Conservation (phyloP, 2,113 vertebrate genomes). For the Microtus oregoni region DNA sequence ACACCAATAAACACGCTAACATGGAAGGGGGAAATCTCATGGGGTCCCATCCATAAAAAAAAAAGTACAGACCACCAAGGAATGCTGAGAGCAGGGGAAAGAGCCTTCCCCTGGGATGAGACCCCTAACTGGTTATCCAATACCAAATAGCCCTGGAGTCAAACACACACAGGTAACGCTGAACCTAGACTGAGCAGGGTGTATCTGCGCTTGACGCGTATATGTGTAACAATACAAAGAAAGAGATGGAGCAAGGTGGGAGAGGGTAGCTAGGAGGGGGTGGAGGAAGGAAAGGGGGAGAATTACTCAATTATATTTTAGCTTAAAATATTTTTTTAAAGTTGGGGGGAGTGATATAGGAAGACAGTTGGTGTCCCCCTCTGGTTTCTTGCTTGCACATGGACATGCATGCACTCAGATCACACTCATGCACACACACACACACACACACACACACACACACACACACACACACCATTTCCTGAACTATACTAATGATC, state of each 20-base stretch:
- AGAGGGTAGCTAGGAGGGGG: neutral
- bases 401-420: neutral
- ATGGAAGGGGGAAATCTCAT: neutral
- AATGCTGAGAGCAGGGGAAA: neutral
- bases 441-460: neutral
- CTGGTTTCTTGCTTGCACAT: neutral
- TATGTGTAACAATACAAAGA: neutral
- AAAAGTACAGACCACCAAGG: neutral
- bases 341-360: neutral
- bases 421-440: neutral
- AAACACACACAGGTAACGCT: too few relatives aligned
- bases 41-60: neutral
- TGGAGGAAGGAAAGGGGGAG: neutral
- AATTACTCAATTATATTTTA: neutral
- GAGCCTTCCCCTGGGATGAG: neutral
- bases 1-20: neutral
- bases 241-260: neutral
- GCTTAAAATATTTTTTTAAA: neutral
- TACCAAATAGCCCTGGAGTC: neutral
- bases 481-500: neutral
- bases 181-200: neutral
- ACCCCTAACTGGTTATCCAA: neutral
- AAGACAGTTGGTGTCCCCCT: neutral
- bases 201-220: neutral
- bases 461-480: neutral